phyloP scores from a whole-genome alignment of 2,113 vertebrate genomes.

The Greenwoodochromis staneri region DNA sequence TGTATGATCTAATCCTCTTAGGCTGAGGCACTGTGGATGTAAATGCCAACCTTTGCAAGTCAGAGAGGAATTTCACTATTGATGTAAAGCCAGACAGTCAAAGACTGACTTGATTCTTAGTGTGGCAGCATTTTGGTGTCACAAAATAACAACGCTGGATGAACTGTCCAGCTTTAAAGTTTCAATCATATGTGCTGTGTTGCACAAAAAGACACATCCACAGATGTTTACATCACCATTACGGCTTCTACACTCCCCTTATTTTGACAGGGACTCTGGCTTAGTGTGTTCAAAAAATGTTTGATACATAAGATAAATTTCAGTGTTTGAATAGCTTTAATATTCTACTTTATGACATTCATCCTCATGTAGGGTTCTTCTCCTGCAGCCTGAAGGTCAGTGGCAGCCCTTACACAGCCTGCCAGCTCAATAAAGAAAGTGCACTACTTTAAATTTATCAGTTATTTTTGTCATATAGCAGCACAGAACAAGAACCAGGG shows the following conservation, averaged over 20 bases:
- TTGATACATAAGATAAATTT: not conserved
- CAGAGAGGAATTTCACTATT: constrained; percentile 65
- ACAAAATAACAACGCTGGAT: not conserved
- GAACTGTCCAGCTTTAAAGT: not conserved
- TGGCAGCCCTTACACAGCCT: not conserved
- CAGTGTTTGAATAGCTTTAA: not conserved
- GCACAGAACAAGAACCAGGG: not conserved
- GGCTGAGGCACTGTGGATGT: constrained; percentile 43
- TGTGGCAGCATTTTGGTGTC: not conserved
- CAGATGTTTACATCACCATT: not conserved
- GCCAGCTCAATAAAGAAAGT: not conserved
- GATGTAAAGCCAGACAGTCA: constrained; percentile 31
- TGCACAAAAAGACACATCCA: not conserved
- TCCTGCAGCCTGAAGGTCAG: not conserved
- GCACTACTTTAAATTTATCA: not conserved
- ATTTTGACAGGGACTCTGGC: not conserved
- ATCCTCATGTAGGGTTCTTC: not conserved
- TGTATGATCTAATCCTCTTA: constrained; percentile 64
- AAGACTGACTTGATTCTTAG: constrained; percentile 19
- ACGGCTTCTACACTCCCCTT: not conserved
- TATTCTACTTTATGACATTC: not conserved
- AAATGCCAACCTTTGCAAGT: constrained; percentile 66
- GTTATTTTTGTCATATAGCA: not conserved
- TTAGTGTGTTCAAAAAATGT: not conserved
- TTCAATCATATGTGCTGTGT: not conserved